Conservation (phyloP, 2,113 vertebrate genomes). For the Stigmatopora nigra region DNA sequence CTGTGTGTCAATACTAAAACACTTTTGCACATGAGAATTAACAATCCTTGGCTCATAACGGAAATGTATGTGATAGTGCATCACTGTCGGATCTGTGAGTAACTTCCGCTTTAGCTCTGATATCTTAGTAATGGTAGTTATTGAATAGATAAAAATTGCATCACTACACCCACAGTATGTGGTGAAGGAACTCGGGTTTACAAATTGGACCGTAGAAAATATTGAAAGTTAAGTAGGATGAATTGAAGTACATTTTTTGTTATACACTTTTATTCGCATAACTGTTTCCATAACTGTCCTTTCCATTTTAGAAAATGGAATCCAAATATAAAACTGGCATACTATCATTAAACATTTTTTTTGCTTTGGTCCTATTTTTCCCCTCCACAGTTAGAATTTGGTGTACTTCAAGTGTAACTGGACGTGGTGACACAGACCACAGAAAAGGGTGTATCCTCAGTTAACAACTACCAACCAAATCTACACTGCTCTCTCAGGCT, state of each 20-base stretch:
- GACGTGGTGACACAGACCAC: slow-evolving; percentile 19
- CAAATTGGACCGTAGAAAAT: not conserved
- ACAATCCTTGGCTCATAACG: slow-evolving; percentile 7
- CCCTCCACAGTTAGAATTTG: slow-evolving; percentile 3
- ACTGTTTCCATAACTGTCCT: not conserved
- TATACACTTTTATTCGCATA: not conserved
- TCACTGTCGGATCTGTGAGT: slow-evolving; percentile 18
- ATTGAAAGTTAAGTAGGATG: not conserved
- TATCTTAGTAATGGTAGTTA: slow-evolving; percentile 16
- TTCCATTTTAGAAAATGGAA: not conserved
- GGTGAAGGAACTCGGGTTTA: not conserved
- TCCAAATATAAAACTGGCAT: not conserved
- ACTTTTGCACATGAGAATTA: not conserved
- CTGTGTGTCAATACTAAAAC: not conserved
- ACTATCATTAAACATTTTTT: slow-evolving; percentile 11
- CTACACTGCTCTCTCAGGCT: slow-evolving; percentile 21
- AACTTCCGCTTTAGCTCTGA: slow-evolving; percentile 40
- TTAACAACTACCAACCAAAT: slow-evolving; percentile 13
- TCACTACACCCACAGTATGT: slow-evolving; percentile 12
- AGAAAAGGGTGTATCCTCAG: slow-evolving; percentile 23
- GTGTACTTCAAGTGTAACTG: slow-evolving; percentile 17
- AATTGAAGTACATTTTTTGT: not conserved
- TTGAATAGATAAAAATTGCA: slow-evolving; percentile 26
- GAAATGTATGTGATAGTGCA: slow-evolving; percentile 36
- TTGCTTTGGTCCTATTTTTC: not conserved